Evolutionary conservation across 2,797 vertebrate genomes (phyloP), one percentile per base, ranked within the genome.

Genomic region (Semotilus atromaculatus): DNA sequence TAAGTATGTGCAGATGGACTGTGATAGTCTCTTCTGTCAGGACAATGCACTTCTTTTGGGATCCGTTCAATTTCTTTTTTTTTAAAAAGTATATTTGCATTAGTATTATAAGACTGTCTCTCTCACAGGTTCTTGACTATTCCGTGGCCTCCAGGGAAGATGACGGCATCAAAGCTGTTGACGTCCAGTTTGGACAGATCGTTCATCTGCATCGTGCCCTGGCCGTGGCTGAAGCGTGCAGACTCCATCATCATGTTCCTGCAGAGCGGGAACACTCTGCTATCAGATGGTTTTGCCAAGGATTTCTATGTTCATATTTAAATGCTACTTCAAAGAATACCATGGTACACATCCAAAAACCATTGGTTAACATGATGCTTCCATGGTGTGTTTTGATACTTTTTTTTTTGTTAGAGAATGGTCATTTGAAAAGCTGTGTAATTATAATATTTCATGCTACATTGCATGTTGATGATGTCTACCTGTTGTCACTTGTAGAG

Each of bases 181-280:
- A 88, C 93, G 29, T 95, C 94, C 90, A 96, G 91, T 86, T 90
- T 93, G 81, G 93, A 91, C 66, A 95, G 88, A 79, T 95, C 95
- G 14, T 95, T 92, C 91, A 94, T 94, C 84, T 94, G 93, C 87
- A 87, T 92, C 90, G 51, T 89, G 75, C 93, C 94, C 70, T 94
- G 92, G 19, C 91, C 90, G 4, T 94, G 95, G 80, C 91, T 93
- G 92, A 95, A 95, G 58, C 94, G 92, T 38, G 94, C 92, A 1
- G 94, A 89, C 89, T 96, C 95, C 71, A 92, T 89, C 93, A 95
- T 93, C 90, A 93, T 91, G 92, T 95, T 95, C 88, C 94, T 94
- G 84, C 36, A 83, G n/a, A 60, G 87, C 0, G 86, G 86, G 68
- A 88, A 91, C 66, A 90, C 16, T 51, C 51, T 73, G 43, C 14